Evolutionary conservation across 2,113 vertebrate species (phyloP), one percentile per base, ranked within the genome.

Genomic region (Neoarius graeffei): DNA sequence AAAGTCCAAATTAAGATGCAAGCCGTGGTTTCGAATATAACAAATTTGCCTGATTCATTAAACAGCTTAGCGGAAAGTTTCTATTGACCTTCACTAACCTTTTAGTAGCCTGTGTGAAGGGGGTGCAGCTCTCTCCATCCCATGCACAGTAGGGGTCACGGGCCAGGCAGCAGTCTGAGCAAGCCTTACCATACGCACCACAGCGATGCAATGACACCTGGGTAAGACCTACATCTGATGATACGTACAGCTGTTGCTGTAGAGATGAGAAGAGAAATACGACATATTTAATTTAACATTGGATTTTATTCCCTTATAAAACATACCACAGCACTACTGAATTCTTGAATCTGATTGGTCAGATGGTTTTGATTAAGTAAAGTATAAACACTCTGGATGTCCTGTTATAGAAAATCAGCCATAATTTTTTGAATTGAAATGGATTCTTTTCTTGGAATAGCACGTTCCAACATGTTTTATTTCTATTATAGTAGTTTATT

Each of bases 221-320:
- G 42, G 95, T 96, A 80, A 97, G 92, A 19, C 96, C 96, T 0
- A 92, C 95, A 14, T 96, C 96, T 0, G 96, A 97, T 0, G 96
- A 96, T 86, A 96, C 96, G 13, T 97, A 97, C 59, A 97, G 94
- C 93, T 97, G 96, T 95, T 97, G 96, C 96, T 97, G 90, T 42
- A 91, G 89, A 73, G 54, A 48, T 86, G 62, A 7, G 7, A 59
- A 13, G 15, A 62, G 4, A 56, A 27, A 19, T 69, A 17, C 7
- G n/a, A 10, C 42, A 56, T 27, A 3, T 27, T 35, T 30, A 35
- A 42, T 42, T 74, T 11, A 17, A 27, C 2, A 15, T 27, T 27
- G 20, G 10, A 71, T 60, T 62, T 13, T 64, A 11, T 54, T 69
- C 52, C 11, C 15, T 60, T 69, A 60, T 71, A 64, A 30, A 76